Evolutionary conservation across 2,888 invertebrate genomes (phyloP), one percentile per base, ranked within the genome.

Genomic region (Axea sp.): DNA sequence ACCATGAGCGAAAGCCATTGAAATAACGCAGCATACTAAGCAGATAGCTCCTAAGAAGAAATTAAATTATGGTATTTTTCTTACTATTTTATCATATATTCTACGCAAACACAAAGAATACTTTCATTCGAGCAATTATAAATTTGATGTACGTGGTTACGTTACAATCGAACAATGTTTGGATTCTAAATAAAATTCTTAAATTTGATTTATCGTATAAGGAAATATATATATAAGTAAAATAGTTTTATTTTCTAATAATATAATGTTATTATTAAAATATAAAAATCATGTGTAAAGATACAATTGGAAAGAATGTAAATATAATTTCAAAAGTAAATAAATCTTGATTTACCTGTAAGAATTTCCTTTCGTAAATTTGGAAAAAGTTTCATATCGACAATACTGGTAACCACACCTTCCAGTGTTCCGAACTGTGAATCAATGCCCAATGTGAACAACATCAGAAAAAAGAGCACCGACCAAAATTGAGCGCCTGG

Each of bases 401-500:
- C 96, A 68, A 98, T 92, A 0, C 97, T 97, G 0, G 98, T 98
- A 53, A 97, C 95, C 8, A 98, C 97, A 2, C 98, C 98, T 87
- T 98, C 98, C 11, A 98, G 88, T 0, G 97, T 98, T 0, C 97
- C 97, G 84, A 98, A 98, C 86, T 98, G 98, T 0, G 97, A 98
- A 87, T 98, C 98, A 74, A 98, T 96, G 3, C 98, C 98, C 64
- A 98, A 90, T 0, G 97, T 97, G 86, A 98, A 96, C 24, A 98
- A 91, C 98, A 98, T 98, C 49, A 98, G 90, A 88, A 98, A 98
- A 90, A 98, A 98, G 6, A 98, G 91, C 7, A 98, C 92, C 1
- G 97, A 95, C 98, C 98, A 98, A 84, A 98, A 92, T 81, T 97
- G 97, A 0, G 97, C 96, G 0, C 96, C 96, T 0, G 98, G 97